A percentile compares a stretch with the other conserved stretches of the same genome.
Evolutionary conservation across 2,888 invertebrate genomes (phyloP).

Genomic region (Orthonychiurus folsomi): DNA sequence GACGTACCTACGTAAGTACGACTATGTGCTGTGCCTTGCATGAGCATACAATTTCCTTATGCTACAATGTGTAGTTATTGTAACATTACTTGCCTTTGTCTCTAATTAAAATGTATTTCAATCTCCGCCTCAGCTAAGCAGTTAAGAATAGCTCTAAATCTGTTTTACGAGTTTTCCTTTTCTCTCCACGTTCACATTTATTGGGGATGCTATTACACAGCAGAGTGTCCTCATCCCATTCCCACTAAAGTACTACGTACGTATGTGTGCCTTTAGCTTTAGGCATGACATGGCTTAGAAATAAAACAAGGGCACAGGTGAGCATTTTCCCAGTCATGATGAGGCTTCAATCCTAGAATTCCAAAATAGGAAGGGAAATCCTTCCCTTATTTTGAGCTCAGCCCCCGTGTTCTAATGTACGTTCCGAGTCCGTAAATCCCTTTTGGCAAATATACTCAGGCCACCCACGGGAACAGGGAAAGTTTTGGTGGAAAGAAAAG

Average conservation of each 20-base stretch:
- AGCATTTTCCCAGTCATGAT: not conserved
- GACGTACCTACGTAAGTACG: too few species aligned
- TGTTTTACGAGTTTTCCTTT: not conserved
- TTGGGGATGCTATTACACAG: not conserved
- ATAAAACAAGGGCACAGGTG: conserved; percentile 1
- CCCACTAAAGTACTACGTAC: not conserved
- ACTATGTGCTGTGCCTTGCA: too few species aligned
- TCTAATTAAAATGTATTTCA: not conserved
- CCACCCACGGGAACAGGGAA: not conserved
- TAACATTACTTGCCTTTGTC: too few species aligned
- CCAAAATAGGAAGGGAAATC: too few species aligned
- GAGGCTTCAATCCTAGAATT: not conserved
- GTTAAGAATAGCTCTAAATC: not conserved
- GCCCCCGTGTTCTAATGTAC: too few species aligned
- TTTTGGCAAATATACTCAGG: too few species aligned
- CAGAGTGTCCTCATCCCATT: not conserved
- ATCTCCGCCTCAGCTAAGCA: not conserved
- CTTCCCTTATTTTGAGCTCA: too few species aligned
- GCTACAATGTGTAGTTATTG: too few species aligned
- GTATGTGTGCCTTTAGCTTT: too few species aligned
- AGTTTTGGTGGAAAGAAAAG: not conserved
- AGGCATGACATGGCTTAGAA: not conserved
- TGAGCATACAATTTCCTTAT: too few species aligned
- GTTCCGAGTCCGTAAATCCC: too few species aligned
- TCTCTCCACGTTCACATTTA: not conserved